Base-by-base conservation (phyloP, 2,888 invertebrate genomes). In the Mermis nigrescens region DNA sequence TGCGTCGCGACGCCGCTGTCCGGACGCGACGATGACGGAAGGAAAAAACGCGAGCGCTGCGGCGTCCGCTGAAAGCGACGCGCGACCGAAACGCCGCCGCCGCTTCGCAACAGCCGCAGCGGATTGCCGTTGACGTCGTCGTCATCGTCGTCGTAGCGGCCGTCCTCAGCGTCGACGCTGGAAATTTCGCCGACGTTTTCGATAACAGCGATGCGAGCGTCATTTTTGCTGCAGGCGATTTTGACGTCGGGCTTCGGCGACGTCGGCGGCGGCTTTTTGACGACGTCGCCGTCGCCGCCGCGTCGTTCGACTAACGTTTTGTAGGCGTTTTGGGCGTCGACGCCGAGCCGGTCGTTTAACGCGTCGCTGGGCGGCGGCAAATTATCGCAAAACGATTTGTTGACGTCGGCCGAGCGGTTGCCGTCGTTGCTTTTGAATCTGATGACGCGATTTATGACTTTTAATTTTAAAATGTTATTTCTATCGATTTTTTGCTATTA, bases 241-340 rank as follows among this genome's bases (percentile, higher is more conserved):
- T n/a, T n/a, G n/a, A n/a, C n/a, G n/a, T n/a, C n/a, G n/a, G n/a
- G n/a, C n/a, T n/a, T n/a, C 12, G 38, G 38, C 38, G 19, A 38
- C 7, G 38, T 38, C 7, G 38, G 12, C 38, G 38, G 38, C 19
- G 38, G 22, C 22, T n/a, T 15, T n/a, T n/a, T n/a, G 4, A 60
- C 60, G 51, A 32, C 62, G 2, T 68, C 65, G 7, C n/a, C 22
- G 48, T 24, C 57, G 7, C n/a, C n/a, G 2, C 12, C 3, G 31
- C 19, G 19, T 2, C 2, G 4, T 4, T 59, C 90, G 58, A 95
- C 88, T 57, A 95, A 78, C 67, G 86, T 84, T 69, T 86, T 85
- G 77, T 95, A 95, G 0, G 90, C 94, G 69, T 85, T 82, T 71
- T 87, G 88, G 54, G 89, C 86, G 74, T 90, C 88, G 31, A 38